Evolutionary conservation across 2,888 invertebrate genomes (phyloP).

Genomic region (Magallana nippona): DNA sequence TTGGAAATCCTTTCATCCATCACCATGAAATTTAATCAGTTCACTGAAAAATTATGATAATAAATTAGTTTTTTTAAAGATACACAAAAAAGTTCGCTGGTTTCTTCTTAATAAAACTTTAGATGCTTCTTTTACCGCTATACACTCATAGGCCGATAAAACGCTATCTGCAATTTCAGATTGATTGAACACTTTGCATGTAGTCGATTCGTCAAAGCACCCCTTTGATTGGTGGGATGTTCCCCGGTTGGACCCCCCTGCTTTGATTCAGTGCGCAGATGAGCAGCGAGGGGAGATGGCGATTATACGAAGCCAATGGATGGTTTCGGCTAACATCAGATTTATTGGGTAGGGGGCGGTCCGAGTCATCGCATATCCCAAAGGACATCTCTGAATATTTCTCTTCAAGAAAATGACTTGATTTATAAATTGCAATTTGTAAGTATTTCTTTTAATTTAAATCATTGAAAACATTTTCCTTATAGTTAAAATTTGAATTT

Average conservation of each 20-base stretch:
- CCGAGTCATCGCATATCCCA: not conserved
- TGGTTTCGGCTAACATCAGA: not conserved
- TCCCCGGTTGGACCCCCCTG: not conserved
- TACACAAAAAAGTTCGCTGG: too few relatives aligned
- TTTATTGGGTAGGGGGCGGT: conserved; percentile 5
- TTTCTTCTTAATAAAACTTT: not conserved
- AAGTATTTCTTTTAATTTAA: too few relatives aligned
- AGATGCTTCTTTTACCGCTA: not conserved
- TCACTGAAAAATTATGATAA: too few relatives aligned
- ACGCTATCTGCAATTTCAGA: not conserved
- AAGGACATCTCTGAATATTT: not conserved
- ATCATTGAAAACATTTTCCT: too few relatives aligned
- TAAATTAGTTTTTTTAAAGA: too few relatives aligned
- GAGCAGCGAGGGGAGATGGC: not conserved
- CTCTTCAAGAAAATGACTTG: too few relatives aligned
- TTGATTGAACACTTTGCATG: conserved; percentile 20
- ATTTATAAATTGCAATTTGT: too few relatives aligned
- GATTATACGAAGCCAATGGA: conserved; percentile 1
- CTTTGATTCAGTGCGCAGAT: conserved; percentile 8
- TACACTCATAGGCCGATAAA: not conserved
- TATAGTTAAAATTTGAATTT: too few relatives aligned
- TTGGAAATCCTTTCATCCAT: not conserved
- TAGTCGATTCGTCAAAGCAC: not conserved
- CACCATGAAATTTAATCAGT: too few relatives aligned
- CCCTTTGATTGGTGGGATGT: conserved; percentile 11